Conservation (phyloP, 2,797 vertebrate species). For the Fistularia tabacaria region DNA sequence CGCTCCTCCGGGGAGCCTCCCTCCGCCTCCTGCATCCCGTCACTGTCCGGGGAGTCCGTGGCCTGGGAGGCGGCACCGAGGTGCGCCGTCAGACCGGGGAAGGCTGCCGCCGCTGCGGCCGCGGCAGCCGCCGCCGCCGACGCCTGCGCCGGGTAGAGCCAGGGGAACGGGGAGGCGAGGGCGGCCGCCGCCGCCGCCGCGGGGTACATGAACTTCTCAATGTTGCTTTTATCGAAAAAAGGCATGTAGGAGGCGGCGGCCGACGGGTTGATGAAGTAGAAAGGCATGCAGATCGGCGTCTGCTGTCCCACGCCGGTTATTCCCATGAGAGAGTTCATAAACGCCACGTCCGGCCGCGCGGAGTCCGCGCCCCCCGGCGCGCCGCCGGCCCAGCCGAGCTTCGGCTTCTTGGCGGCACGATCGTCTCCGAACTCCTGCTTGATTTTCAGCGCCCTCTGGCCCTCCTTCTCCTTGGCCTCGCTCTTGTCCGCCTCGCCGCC, state of each 20-base stretch:
- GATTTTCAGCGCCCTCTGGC: conserved; percentile 73
- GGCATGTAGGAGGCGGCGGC: conserved; percentile 89
- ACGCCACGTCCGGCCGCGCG: conserved; percentile 77
- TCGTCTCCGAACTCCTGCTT: conserved; percentile 91
- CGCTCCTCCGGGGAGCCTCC: conserved; percentile 61
- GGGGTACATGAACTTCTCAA: conserved; percentile 89
- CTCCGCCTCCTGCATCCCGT: conserved; percentile 56
- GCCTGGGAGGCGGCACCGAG: conserved; percentile 58
- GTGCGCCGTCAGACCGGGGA: conserved; percentile 79
- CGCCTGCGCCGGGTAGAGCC: conserved; percentile 83
- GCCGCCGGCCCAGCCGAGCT: conserved; percentile 74
- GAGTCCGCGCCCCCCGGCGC: conserved; percentile 52
- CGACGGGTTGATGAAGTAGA: conserved; percentile 90
- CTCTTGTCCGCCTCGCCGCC: conserved; percentile 87
- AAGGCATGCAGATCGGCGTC: conserved; percentile 90
- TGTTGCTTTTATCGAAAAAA: conserved; percentile 85
- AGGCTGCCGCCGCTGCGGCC: conserved; percentile 61
- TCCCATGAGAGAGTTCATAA: conserved; percentile 89
- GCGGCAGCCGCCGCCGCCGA: conserved; percentile 70
- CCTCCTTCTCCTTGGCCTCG: conserved; percentile 72
- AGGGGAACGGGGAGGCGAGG: conserved; percentile 78
- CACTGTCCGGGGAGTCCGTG: conserved; percentile 63
- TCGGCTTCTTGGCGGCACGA: conserved; percentile 80
- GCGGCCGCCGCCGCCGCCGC: conserved; percentile 55
- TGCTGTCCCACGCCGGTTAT: conserved; percentile 83